Evolutionary conservation across 2,113 vertebrate genomes (phyloP).

Genomic region (Ramphastos sulfuratus): DNA sequence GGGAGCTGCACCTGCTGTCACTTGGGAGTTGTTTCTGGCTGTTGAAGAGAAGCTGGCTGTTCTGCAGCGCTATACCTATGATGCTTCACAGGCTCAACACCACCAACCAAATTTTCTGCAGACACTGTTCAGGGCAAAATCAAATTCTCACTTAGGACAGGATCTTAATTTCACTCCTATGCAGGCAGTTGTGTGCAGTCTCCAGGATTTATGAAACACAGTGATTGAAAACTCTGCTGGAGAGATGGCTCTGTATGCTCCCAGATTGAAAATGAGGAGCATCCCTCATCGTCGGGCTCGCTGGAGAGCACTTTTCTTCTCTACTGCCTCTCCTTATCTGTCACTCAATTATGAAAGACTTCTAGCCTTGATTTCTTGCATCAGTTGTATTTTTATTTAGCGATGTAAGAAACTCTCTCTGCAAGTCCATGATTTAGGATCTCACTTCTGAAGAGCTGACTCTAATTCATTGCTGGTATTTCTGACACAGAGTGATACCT

Average conservation of each 20-base stretch:
- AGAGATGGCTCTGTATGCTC: not conserved
- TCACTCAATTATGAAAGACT: conserved; percentile 8
- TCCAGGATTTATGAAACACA: not conserved
- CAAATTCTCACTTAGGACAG: conserved; percentile 9
- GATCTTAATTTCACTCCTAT: conserved; percentile 7
- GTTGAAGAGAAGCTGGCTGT: not conserved
- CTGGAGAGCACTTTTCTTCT: not conserved
- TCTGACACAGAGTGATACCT: not conserved
- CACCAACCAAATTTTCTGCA: not conserved
- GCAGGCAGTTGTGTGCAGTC: not conserved
- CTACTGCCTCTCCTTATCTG: not conserved
- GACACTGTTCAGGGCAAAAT: conserved; percentile 22
- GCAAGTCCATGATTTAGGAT: not conserved
- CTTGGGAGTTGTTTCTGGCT: not conserved
- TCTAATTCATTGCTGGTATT: conserved; percentile 7
- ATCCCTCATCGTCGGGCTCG: not conserved
- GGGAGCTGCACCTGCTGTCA: not conserved
- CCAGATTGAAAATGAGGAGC: not conserved
- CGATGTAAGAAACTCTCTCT: not conserved
- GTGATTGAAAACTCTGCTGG: conserved; percentile 1
- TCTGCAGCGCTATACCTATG: not conserved
- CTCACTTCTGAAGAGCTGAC: not conserved
- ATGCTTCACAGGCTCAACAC: not conserved
- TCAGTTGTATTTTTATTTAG: conserved; percentile 3
- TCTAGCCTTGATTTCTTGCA: not conserved